Conservation (phyloP, 64 coral and sea anemone species). For the Stichodactyla helianthus region DNA sequence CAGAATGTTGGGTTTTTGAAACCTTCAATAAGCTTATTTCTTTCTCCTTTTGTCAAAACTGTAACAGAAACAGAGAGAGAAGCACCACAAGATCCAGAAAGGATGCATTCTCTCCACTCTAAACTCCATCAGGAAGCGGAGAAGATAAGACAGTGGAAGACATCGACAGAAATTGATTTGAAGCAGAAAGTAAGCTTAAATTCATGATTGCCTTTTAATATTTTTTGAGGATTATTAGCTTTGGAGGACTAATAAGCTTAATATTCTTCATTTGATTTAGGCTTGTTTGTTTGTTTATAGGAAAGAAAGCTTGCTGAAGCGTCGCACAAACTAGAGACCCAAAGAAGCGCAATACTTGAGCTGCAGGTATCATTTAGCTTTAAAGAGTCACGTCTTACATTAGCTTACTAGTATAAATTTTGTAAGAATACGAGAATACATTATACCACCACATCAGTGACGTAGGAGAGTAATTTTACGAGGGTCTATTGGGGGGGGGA, state of each 20-base stretch:
- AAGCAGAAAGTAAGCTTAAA: conserved; percentile 95
- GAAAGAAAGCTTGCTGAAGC: conserved; percentile 84
- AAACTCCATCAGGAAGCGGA: conserved; percentile 97
- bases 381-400: no score
- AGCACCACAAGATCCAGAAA: conserved; percentile 65
- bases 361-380: conserved; percentile 62
- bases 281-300: conserved; percentile 28
- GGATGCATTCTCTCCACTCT: conserved; percentile 81
- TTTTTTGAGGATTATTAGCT: not conserved
- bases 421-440: not conserved
- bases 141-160: conserved; percentile 98
- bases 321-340: conserved; percentile 75
- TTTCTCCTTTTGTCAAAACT: not conserved
- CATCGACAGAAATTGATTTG: conserved; percentile 89
- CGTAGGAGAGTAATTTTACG: no score
- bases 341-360: conserved; percentile 93
- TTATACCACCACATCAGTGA: no score
- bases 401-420: not conserved
- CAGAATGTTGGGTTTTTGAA: not conserved
- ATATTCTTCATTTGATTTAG: not conserved
- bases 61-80: conserved; percentile 71
- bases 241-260: not conserved
- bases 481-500: no score
- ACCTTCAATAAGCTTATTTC: not conserved
- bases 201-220: no score